Evolutionary conservation across 2,113 vertebrate genomes (phyloP), one percentile per base, ranked within the genome.

Genomic region (Scalopus aquaticus): DNA sequence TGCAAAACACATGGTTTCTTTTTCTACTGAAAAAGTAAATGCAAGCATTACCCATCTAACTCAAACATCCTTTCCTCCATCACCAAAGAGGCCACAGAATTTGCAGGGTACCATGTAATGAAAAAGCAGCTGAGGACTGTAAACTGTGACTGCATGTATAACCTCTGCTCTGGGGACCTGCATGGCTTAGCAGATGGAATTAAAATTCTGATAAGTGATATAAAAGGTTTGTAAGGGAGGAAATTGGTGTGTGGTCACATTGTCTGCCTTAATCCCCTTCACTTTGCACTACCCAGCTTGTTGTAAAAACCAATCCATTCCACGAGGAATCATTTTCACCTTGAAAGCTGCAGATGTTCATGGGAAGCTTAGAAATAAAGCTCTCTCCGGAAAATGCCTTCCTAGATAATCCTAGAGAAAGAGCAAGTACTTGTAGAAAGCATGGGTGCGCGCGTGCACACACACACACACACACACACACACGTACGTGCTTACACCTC

Each of bases 181-280:
- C 24, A 49, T 93, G 93, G 85, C 88, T 96, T 86, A 88, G 91
- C 80, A 90, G 84, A 79, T 88, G 73, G 79, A 96, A 97, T 97
- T 95, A 96, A 96, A 97, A 96, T 95, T 88, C 82, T 92, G 88
- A 74, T 94, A 94, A 94, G 72, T 96, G 72, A 93, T 91, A 86
- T 62, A 82, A 82, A 95, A 73, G 30, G 35, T 82, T 60, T 79
- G n/a, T 58, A 86, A 91, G 73, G 84, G 30, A 96, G 90, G 69
- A 96, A 96, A 95, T 88, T 93, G 69, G 69, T 85, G 39, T 85
- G 64, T 83, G 84, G 72, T 73, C 84, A 91, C 69, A 88, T 39
- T 67, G 28, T 51, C 62, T 83, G 58, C 74, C 83, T 88, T 77
- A 83, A 92, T 93, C 62, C 80, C 35, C 44, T 49, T 94, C 51